These are phyloP conservation scores for Hipposideros larvatus DNA, from an alignment of 2,797 vertebrate genomes.

Conservation along the genomic window DNA sequence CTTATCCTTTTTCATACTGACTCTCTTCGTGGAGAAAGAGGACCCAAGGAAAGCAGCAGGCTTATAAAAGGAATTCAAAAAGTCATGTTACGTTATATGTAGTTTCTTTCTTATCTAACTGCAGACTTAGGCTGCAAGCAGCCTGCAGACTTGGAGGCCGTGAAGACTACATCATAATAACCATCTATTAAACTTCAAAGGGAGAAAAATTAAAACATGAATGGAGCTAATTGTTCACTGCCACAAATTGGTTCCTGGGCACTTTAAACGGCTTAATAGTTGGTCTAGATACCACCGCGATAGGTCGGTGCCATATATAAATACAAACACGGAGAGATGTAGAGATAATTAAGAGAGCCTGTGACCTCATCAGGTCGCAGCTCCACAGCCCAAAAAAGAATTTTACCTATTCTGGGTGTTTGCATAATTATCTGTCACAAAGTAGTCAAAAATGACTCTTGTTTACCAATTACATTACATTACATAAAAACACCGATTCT, in stretches of 20 bases:
- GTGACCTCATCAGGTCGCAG: constrained; percentile 61
- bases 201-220: constrained; percentile 75
- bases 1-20: background rate
- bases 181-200: constrained; percentile 82
- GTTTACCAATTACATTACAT: constrained; percentile 44
- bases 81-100: background rate
- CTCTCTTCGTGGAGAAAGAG: constrained; percentile 25
- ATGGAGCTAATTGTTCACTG: constrained; percentile 78
- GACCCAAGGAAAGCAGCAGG: background rate
- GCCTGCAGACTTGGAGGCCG: constrained; percentile 67
- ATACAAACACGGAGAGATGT: constrained; percentile 52
- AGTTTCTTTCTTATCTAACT: background rate
- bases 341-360: constrained; percentile 56
- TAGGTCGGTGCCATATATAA: constrained; percentile 69
- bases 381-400: constrained; percentile 62
- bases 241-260: constrained; percentile 76
- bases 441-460: constrained; percentile 73
- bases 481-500: constrained; percentile 40
- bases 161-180: constrained; percentile 67
- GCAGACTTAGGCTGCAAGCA: background rate
- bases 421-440: constrained; percentile 63
- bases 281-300: constrained; percentile 68
- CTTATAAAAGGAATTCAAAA: background rate
- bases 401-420: constrained; percentile 50
- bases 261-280: constrained; percentile 76